A percentile compares a stretch with the other conserved stretches of the same genome.
phyloP scores from a whole-genome alignment of 2,888 invertebrate species.

The Lathronympha strigana region DNA sequence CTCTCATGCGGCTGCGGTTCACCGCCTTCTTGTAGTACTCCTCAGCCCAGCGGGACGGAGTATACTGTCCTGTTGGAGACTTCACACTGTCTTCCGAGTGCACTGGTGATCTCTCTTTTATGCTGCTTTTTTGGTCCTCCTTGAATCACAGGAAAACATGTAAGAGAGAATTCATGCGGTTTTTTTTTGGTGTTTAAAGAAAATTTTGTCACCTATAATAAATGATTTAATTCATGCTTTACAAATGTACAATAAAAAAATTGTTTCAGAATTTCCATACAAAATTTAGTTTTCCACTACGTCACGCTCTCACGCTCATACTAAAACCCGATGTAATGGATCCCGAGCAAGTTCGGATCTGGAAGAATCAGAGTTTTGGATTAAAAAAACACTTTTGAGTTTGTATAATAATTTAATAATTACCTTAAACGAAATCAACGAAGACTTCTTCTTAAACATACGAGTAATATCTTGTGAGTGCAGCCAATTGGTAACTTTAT shows the following conservation, averaged over 20 bases:
- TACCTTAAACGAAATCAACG: background rate
- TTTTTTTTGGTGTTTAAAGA: no score
- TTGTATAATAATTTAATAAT: background rate
- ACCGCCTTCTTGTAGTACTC: constrained; percentile 60
- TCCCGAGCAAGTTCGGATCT: no score
- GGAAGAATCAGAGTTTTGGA: no score
- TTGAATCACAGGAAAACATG: background rate
- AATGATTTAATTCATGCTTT: no score
- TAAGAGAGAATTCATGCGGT: background rate
- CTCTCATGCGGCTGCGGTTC: constrained; percentile 51
- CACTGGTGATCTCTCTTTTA: constrained; percentile 2
- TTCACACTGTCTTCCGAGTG: constrained; percentile 23
- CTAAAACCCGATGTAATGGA: no score
- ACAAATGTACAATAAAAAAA: no score
- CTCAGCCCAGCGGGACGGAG: constrained; percentile 54
- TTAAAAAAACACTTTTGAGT: background rate
- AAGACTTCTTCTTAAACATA: constrained; percentile 35
- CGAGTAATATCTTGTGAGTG: constrained; percentile 14
- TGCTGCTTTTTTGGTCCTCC: background rate
- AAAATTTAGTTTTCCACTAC: no score
- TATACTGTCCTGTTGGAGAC: constrained; percentile 50
- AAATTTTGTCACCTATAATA: no score
- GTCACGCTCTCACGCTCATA: no score
- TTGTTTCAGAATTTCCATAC: no score
- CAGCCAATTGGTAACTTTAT: constrained; percentile 35